Evolutionary conservation across 2,113 vertebrate genomes (phyloP).

Genomic region (Vicugna pacos): DNA sequence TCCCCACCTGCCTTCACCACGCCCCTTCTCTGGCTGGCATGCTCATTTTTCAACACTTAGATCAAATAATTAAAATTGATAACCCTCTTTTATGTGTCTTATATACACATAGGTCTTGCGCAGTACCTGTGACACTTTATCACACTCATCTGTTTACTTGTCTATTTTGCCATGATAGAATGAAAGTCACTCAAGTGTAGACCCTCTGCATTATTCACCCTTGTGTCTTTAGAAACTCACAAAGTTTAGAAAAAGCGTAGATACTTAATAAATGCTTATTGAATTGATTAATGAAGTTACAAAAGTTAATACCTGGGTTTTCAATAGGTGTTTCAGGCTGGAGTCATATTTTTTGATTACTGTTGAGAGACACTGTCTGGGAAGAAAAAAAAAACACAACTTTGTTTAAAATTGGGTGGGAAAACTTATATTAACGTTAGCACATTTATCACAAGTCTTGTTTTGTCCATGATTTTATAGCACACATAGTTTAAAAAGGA

Average conservation of each 20-base stretch:
- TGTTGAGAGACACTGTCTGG: constrained; percentile 73
- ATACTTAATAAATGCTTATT: background rate
- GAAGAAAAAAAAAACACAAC: constrained; percentile 15
- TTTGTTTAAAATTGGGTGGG: background rate
- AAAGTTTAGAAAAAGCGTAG: background rate
- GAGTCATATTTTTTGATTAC: constrained; percentile 66
- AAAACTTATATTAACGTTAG: background rate
- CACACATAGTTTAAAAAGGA: background rate
- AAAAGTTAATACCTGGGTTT: constrained; percentile 67
- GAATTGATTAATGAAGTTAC: background rate
- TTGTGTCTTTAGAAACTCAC: constrained; percentile 14
- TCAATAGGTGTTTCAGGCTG: constrained; percentile 38
- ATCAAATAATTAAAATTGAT: background rate
- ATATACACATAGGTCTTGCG: background rate
- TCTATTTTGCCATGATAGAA: background rate
- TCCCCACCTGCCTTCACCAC: background rate
- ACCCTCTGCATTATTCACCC: background rate
- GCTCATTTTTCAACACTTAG: background rate
- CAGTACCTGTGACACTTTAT: background rate
- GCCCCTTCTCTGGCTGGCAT: background rate
- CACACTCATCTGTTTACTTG: background rate
- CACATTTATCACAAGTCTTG: background rate
- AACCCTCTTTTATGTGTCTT: background rate
- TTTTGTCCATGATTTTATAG: background rate
- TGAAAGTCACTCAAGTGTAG: background rate